Evolutionary conservation across 2,797 vertebrate genomes (phyloP).

Genomic region (Cyprinodon diabolis): DNA sequence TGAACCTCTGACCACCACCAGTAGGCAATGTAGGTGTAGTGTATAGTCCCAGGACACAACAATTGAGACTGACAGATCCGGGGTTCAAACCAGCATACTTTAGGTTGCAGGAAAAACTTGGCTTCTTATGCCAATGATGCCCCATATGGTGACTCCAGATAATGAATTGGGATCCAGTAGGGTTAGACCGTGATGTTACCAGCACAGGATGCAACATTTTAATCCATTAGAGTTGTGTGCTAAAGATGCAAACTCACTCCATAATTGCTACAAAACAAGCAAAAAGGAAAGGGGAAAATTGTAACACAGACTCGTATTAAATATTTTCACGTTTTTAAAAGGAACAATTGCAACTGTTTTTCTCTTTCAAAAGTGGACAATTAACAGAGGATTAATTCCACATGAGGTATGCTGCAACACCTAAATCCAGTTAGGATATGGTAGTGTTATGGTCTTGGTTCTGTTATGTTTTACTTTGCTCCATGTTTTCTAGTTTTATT

Average conservation of each 20-base stretch:
- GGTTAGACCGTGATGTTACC: conserved; percentile 65
- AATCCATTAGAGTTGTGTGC: conserved; percentile 59
- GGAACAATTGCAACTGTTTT: conserved; percentile 26
- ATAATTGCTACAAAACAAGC: conserved; percentile 76
- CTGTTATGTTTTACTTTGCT: too few relatives aligned
- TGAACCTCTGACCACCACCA: too few relatives aligned
- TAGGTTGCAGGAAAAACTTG: too few relatives aligned
- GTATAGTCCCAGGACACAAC: too few relatives aligned
- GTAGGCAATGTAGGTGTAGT: too few relatives aligned
- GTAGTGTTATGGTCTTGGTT: neutral
- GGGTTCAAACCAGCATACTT: too few relatives aligned
- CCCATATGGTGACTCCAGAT: too few relatives aligned
- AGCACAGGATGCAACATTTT: conserved; percentile 46
- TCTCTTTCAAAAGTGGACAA: conserved; percentile 23
- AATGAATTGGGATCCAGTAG: conserved; percentile 71
- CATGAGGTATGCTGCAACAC: conserved; percentile 23
- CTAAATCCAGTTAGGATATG: conserved; percentile 25
- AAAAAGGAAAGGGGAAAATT: conserved; percentile 58
- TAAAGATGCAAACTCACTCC: conserved; percentile 38
- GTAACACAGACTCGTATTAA: conserved; percentile 69
- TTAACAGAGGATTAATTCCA: conserved; percentile 15
- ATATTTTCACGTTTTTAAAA: conserved; percentile 52
- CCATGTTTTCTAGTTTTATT: too few relatives aligned
- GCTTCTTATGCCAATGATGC: too few relatives aligned
- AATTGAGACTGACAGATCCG: too few relatives aligned